Conservation (phyloP, 2,888 invertebrate genomes). For the Ellobium chinense region DNA sequence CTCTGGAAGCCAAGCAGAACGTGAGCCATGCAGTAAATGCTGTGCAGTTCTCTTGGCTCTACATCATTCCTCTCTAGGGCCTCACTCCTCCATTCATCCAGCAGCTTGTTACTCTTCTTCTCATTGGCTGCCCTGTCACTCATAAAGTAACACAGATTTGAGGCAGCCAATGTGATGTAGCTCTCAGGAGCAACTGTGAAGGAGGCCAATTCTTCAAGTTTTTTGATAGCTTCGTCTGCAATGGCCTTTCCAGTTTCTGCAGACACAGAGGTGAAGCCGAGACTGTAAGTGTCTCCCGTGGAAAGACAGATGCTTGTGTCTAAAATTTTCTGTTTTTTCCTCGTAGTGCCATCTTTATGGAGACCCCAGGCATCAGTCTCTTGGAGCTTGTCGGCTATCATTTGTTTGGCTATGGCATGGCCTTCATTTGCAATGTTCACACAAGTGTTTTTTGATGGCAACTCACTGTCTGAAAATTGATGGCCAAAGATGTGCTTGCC, state of each 20-base stretch:
- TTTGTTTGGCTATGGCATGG: background rate
- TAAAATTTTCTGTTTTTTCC: conserved; percentile 17
- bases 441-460: background rate
- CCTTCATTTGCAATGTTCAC: conserved; percentile 6
- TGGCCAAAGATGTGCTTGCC: background rate
- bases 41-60: background rate
- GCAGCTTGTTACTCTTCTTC: conserved; percentile 1
- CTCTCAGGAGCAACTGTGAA: background rate
- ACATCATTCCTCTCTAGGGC: background rate
- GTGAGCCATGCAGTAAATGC: background rate
- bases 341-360: conserved; percentile 26
- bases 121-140: conserved; percentile 28
- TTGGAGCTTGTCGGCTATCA: background rate
- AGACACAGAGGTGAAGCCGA: conserved; percentile 8
- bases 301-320: background rate
- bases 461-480: background rate
- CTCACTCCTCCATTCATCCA: conserved; percentile 13
- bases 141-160: conserved; percentile 5
- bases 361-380: background rate
- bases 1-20: conserved; percentile 17
- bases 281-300: background rate
- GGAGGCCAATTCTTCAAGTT: background rate
- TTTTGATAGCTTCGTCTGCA: background rate
- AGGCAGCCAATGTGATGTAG: background rate
- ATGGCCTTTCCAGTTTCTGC: conserved; percentile 15